These are phyloP conservation scores for Metopia argyrocephala DNA, from an alignment of 2,888 invertebrate genomes.

Conservation along the genomic window DNA sequence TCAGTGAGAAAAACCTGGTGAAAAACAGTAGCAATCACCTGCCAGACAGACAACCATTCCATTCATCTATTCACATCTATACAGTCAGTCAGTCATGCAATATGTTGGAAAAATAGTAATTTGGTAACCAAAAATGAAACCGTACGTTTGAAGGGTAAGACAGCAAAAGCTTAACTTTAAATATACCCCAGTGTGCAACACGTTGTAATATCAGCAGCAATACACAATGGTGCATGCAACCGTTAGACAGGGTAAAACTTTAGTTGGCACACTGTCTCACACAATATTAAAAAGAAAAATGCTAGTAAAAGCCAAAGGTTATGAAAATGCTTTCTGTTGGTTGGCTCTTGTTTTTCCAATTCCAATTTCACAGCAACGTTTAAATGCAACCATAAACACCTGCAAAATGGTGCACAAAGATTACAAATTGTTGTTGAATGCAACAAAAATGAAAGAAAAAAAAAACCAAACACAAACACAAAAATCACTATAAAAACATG, in stretches of 20 bases:
- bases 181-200: conserved; percentile 43
- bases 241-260: background rate
- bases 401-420: conserved; percentile 34
- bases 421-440: conserved; percentile 27
- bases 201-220: conserved; percentile 19
- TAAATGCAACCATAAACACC: conserved; percentile 43
- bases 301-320: background rate
- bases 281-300: background rate
- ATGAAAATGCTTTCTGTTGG: conserved; percentile 12
- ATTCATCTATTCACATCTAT: too few relatives aligned
- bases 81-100: background rate
- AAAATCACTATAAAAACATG: too few relatives aligned
- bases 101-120: background rate
- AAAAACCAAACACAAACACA: background rate
- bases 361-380: conserved; percentile 19
- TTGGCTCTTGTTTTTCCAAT: background rate
- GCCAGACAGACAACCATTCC: too few relatives aligned
- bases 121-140: background rate
- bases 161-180: conserved; percentile 2
- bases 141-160: background rate
- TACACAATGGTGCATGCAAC: background rate
- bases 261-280: background rate
- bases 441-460: background rate
- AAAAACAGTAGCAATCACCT: background rate
- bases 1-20: background rate